These are phyloP conservation scores for Callinectes sapidus DNA, from an alignment of 2,888 invertebrate species.

Conservation along the genomic window DNA sequence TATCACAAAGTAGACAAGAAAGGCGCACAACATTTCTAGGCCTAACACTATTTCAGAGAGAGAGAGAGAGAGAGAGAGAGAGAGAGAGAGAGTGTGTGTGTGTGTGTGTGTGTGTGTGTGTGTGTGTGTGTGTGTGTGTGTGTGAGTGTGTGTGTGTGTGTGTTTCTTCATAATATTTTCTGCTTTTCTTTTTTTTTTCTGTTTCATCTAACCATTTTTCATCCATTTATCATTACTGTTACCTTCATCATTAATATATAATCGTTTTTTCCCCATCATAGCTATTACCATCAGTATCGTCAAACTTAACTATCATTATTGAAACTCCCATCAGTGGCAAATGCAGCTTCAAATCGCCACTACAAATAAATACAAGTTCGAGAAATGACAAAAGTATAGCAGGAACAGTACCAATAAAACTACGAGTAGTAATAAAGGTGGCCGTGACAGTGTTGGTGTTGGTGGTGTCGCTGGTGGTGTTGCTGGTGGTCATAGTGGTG, in stretches of 20 bases:
- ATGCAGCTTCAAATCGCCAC: neutral
- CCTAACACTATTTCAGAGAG: neutral
- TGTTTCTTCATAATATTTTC: neutral
- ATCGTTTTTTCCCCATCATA: too few species aligned
- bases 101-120: too few species aligned
- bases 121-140: too few species aligned
- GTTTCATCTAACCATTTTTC: neutral
- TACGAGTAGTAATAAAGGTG: neutral
- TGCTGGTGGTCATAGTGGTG: too few species aligned
- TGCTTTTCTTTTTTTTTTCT: neutral
- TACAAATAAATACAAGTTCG: neutral
- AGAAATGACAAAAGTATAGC: neutral
- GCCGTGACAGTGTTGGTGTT: neutral
- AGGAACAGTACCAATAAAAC: neutral
- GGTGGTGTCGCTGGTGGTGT: neutral
- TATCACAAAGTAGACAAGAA: too few species aligned
- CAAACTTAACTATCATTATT: neutral
- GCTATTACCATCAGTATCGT: neutral
- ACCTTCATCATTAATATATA: neutral
- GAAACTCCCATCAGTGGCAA: neutral
- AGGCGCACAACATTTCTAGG: too few species aligned
- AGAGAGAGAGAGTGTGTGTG: constrained; percentile 1
- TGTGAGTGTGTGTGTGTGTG: too few species aligned
- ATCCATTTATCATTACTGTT: neutral
- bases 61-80: neutral